Base-by-base conservation (phyloP, 2,888 invertebrate species). In the Harpalus rufipes region DNA sequence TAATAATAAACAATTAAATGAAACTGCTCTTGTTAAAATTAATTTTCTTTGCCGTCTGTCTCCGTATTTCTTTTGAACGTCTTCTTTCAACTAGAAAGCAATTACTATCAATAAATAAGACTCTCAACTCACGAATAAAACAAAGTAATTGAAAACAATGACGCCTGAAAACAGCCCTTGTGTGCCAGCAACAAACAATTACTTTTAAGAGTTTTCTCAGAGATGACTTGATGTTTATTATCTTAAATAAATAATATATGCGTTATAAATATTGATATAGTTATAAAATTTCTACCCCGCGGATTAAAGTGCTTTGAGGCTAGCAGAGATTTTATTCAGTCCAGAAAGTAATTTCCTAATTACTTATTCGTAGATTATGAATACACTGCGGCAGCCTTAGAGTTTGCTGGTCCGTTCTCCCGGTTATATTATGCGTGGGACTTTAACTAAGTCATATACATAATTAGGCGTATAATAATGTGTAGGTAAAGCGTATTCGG, bases 401-500 rank as follows among this genome's bases (percentile, higher is more conserved):
- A 68, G 68, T 68, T 68, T 68, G 8, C 25, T 14, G 68, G 32
- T 39, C 68, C 39, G 39, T n/a, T n/a, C 68, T 39, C 39, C n/a
- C 10, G 32, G 12, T n/a, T 39, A 68, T 32, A 68, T 68, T 68
- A 32, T 68, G 14, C 39, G 39, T 68, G 68, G 63, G 39, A 68
- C 32, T 68, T 68, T 68, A 68, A 68, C 68, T 41, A 14, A 68
- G 68, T 68, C 68, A 68, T 68, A 68, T 68, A 68, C 68, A 68
- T 68, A 68, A 68, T 68, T 68, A 68, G 68, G 6, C 68, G 68
- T 68, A 68, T 68, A 68, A 68, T 68, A 68, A 68, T 68, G 14
- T 14, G 39, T 6, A 8, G 16, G 32, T 68, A 39, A 68, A 32
- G 39, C 39, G 68, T 68, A 68, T 68, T 68, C 68, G 14, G 68